A percentile compares a stretch with the other conserved stretches of the same genome.
phyloP scores from a whole-genome alignment of 2,113 vertebrate genomes.

The pig (Sus scrofa) region T2T-Sscrofa CM000812.6:269451001-269451500 shows the following conservation, averaged over 20 bases:
- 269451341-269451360: conserved; percentile 87
- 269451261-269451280: conserved; percentile 89
- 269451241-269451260: conserved; percentile 91
- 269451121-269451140: conserved; percentile 64
- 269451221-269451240: conserved; percentile 92
- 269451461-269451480: conserved; percentile 83
- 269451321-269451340: conserved; percentile 85
- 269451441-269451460: conserved; percentile 78
- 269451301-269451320: conserved; percentile 89
- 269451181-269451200: conserved; percentile 91
- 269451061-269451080: conserved; percentile 61
- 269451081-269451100: conserved; percentile 39
- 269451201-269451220: conserved; percentile 87
- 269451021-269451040: conserved; percentile 27
- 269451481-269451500: conserved; percentile 78
- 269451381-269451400: conserved; percentile 86
- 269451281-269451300: conserved; percentile 84
- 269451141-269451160: conserved; percentile 83
- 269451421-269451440: conserved; percentile 83
- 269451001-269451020: conserved; percentile 38
- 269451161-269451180: conserved; percentile 89
- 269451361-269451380: conserved; percentile 87
- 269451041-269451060: not conserved
- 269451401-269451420: conserved; percentile 86
- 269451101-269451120: conserved; percentile 68